A percentile compares a stretch with the other conserved stretches of the same genome.
phyloP scores from a whole-genome alignment of 2,113 vertebrate genomes.

The Hemibagrus wyckioides region DNA sequence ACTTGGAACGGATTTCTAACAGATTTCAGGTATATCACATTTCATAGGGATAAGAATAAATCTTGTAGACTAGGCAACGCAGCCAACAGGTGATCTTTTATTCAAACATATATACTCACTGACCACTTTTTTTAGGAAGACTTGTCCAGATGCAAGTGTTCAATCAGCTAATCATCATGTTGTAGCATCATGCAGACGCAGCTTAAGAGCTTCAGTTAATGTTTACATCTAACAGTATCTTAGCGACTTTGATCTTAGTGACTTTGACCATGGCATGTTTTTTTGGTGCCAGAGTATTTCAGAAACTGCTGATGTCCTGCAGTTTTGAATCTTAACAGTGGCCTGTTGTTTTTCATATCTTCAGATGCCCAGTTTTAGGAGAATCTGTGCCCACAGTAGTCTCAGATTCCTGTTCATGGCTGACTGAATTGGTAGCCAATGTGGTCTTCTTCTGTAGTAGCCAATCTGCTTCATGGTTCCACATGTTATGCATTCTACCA shows the following conservation, averaged over 20 bases:
- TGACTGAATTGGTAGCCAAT: neutral
- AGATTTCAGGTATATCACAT: conserved; percentile 16
- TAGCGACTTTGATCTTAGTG: neutral
- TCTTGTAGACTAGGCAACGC: conserved; percentile 47
- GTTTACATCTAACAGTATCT: neutral
- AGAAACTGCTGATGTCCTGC: neutral
- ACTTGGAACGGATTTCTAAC: neutral
- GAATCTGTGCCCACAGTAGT: neutral
- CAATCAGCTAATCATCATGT: neutral
- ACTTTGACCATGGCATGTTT: neutral
- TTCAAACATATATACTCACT: neutral
- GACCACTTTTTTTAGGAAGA: neutral
- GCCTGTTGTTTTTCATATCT: neutral
- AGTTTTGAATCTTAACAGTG: neutral
- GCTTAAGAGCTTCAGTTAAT: neutral
- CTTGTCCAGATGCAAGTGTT: neutral
- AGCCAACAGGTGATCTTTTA: neutral
- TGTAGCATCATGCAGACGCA: neutral
- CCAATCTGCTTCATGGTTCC: neutral
- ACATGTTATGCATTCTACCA: too few relatives aligned
- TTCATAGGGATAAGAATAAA: conserved; percentile 27
- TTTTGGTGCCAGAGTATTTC: neutral
- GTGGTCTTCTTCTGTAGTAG: neutral
- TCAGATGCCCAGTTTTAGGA: neutral
- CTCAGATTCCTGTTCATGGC: neutral